These are phyloP conservation scores for Mystacides longicornis DNA, from an alignment of 2,888 invertebrate species.

Conservation along the genomic window DNA sequence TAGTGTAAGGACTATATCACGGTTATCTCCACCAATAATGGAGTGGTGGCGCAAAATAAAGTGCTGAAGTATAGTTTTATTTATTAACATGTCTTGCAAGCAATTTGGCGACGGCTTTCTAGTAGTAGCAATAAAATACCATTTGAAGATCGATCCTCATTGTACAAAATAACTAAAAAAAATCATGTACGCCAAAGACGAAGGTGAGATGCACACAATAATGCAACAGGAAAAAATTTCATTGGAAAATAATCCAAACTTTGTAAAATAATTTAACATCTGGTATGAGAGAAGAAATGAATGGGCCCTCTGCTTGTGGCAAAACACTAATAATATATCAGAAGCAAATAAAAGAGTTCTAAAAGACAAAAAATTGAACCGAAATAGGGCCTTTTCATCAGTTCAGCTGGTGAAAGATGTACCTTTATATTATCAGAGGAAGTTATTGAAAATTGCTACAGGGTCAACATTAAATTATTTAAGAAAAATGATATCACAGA, in stretches of 20 bases:
- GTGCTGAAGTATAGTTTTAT: too few species aligned
- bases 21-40: background rate
- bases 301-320: background rate
- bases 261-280: background rate
- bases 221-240: background rate
- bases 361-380: background rate
- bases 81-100: background rate
- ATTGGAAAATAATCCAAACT: background rate
- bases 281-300: background rate
- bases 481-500: background rate
- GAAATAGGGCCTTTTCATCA: background rate
- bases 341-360: background rate
- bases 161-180: background rate
- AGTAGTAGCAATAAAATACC: background rate
- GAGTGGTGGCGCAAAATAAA: too few species aligned
- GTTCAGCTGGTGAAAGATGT: background rate
- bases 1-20: background rate
- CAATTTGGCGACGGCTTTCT: background rate
- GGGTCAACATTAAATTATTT: background rate
- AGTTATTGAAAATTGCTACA: background rate
- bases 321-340: background rate
- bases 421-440: background rate
- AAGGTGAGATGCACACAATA: background rate
- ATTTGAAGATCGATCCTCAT: background rate
- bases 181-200: background rate